Base-by-base conservation (phyloP, 2,113 vertebrate genomes). In the Cygnus atratus region DNA sequence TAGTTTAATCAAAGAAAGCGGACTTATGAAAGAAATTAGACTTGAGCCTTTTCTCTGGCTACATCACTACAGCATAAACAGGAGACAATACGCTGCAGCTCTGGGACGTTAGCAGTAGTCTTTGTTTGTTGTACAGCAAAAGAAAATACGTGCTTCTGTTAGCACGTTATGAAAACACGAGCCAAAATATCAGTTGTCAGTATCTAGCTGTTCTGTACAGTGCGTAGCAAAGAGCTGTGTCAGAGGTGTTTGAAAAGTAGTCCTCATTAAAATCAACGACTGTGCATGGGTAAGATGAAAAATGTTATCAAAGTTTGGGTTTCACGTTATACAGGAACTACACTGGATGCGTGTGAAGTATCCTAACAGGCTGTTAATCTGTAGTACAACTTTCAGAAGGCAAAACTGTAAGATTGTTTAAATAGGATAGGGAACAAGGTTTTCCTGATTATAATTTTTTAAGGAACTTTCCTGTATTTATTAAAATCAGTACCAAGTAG, bases 31-130 rank as follows among this genome's bases (percentile, higher is more conserved):
- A 43, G 44, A 66, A 50, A n/a, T 29, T 11, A 26, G 50, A 22
- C 13, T 6, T n/a, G 41, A 43, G 52, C 14, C 16, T 76, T 81
- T 84, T 59, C 70, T 14, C 20, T 59, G 43, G 21, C 46, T 44
- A 6, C 26, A 22, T 24, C 37, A 8, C 37, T 59, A 12, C 46
- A 46, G 5, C 54, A 5, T 10, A 35, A 67, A 31, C 35, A 72
- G 80, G 37, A 39, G 55, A 52, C 1, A 0, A 9, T 17, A 8
- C 0, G 2, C 26, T 63, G 52, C 54, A 28, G 17, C 11, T 66
- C 86, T 82, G 33, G 68, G 46, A 37, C 25, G 31, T 31, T 31
- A 26, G 35, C 21, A 5, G 66, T 39, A 41, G 19, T 55, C 37
- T 81, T 55, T 21, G 13, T 83, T 62, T 78, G 41, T 44, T 67